Evolutionary conservation across 2,797 vertebrate species (phyloP), one percentile per base, ranked within the genome.

Genomic region (Microctenopoma stevenorrisi): DNA sequence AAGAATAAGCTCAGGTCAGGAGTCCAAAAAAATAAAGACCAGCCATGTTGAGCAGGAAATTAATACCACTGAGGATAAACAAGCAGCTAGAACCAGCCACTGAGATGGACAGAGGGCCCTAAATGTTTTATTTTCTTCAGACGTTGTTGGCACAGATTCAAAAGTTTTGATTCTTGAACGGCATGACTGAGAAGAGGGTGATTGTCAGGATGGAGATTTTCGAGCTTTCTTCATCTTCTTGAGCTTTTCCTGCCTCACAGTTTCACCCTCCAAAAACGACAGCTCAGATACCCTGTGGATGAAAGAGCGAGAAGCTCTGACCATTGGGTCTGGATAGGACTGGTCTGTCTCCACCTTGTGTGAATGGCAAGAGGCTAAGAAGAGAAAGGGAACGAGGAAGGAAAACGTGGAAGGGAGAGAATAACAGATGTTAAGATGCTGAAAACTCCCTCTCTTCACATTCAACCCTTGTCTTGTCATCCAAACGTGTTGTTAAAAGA

Each of bases 281-380:
- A 94, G 89, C 81, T 94, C 91, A 1, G 89, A 86, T 50, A 94
- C 81, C 67, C 92, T 89, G 48, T 91, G 89, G 72, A 90, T 53
- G 35, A 93, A 94, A 16, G 87, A 83, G 43, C 85, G 78, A 2
- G 93, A 46, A 13, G 93, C 92, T 63, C 91, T 92, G 4, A 73
- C 70, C 72, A 89, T 13, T 0, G 93, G 93, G 78, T 94, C 94
- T 10, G 83, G 72, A 60, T 89, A 94, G 0, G 78, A 75, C 57
- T 86, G 87, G 61, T 18, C 93, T 94, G 72, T 4, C 30, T 33
- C 30, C 30, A 33, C 30, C 7, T 33, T 33, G 30, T 33, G 30
- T 33, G 30, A 33, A 54, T 3, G 18, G 54, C 16, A 2, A 46
- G 16, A 63, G 14, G 10, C 16, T 26, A 16, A 35, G 37, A 30